Evolutionary conservation across 1,140 invertebrate genomes (phyloP).

Genomic region (Stegodyphus mimosarum): DNA sequence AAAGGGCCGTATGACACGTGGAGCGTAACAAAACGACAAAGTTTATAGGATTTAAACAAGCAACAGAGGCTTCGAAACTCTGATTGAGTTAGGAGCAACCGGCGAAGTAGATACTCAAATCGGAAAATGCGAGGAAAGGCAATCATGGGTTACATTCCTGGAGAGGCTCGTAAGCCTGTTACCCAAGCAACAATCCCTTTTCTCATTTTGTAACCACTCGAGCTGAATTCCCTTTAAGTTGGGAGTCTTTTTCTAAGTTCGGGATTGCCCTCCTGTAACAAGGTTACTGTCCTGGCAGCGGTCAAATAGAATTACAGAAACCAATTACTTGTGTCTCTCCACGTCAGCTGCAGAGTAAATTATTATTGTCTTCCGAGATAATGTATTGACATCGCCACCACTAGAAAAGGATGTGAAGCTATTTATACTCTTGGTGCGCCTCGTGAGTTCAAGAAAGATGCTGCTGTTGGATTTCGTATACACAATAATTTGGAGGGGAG

Average conservation of each 20-base stretch:
- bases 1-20: constrained; percentile 24
- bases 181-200: constrained; percentile 59
- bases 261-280: constrained; percentile 32
- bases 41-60: constrained; percentile 61
- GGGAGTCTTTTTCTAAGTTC: constrained; percentile 33
- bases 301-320: constrained; percentile 59
- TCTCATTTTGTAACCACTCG: constrained; percentile 59
- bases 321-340: constrained; percentile 53
- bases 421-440: constrained; percentile 26
- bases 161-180: constrained; percentile 53
- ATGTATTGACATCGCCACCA: constrained; percentile 58
- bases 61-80: constrained; percentile 40
- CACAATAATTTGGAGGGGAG: constrained; percentile 59
- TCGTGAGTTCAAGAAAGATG: constrained; percentile 4
- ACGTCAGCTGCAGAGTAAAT: constrained; percentile 55
- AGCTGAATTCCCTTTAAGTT: constrained; percentile 59
- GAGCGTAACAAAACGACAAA: constrained; percentile 51
- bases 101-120: constrained; percentile 28
- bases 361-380: constrained; percentile 56
- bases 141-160: constrained; percentile 23
- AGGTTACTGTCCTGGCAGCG: constrained; percentile 53
- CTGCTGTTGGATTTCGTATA: constrained; percentile 33
- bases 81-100: constrained; percentile 40
- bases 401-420: constrained; percentile 44
- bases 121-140: constrained; percentile 6